These are phyloP conservation scores for Apis florea DNA, from an alignment of 1,140 invertebrate species.

Conservation along the genomic window DNA sequence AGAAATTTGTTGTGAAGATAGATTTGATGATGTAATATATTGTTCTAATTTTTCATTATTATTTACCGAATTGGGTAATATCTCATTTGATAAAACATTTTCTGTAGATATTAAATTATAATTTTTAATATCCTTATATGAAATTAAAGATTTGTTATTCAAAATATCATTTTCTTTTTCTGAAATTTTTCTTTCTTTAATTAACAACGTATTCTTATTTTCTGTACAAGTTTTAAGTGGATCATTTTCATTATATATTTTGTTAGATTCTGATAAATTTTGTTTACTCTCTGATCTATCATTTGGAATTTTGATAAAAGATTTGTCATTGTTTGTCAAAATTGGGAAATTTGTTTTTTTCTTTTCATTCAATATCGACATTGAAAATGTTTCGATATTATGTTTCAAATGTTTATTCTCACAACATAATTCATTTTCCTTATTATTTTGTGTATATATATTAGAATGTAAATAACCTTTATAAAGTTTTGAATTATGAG, in stretches of 20 bases:
- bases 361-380: neutral
- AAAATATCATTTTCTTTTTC: neutral
- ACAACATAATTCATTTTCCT: neutral
- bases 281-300: neutral
- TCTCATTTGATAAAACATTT: neutral
- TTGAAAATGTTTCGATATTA: neutral
- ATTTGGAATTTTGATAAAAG: neutral
- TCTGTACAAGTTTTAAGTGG: neutral
- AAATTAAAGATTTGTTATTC: too few species aligned
- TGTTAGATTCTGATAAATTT: neutral
- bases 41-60: neutral
- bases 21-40: neutral
- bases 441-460: neutral
- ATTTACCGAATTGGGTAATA: neutral
- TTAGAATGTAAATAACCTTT: neutral
- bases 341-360: neutral
- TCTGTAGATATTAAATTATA: neutral
- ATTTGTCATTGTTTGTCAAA: neutral
- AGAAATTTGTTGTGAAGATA: neutral
- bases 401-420: neutral
- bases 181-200: neutral
- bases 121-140: neutral
- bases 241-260: neutral
- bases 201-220: neutral
- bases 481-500: neutral